Conservation (phyloP, 1,140 invertebrate genomes). For the Drosophila fuyamai region DNA sequence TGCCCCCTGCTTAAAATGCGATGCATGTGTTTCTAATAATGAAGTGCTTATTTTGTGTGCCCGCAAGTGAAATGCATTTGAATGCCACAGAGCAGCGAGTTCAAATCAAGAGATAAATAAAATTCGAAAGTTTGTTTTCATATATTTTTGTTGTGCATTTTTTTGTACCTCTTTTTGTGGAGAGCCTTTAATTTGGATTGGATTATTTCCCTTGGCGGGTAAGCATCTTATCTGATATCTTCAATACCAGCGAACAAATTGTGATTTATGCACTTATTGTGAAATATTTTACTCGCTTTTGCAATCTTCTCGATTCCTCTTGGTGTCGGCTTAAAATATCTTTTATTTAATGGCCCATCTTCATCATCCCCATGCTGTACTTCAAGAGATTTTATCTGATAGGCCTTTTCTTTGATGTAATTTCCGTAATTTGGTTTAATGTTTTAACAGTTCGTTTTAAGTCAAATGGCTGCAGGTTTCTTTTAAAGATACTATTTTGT, state of each 20-base stretch:
- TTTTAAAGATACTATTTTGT: conserved; percentile 1
- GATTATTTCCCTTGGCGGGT: conserved; percentile 38
- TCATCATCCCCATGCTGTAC: conserved; percentile 2
- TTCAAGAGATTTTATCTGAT: conserved; percentile 28
- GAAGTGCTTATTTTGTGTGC: conserved; percentile 77
- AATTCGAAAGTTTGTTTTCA: conserved; percentile 50
- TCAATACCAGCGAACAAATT: conserved; percentile 23
- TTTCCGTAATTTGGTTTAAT: conserved; percentile 46
- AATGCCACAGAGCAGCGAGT: conserved; percentile 31
- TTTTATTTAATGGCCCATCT: conserved; percentile 38
- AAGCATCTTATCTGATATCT: conserved; percentile 36
- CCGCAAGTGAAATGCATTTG: conserved; percentile 57
- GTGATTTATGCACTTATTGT: conserved; percentile 47
- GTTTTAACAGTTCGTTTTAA: conserved; percentile 42
- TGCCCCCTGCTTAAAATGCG: conserved; percentile 24
- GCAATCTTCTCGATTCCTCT: conserved; percentile 25
- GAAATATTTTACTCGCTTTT: conserved; percentile 37
- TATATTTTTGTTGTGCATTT: conserved; percentile 14
- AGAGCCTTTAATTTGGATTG: conserved; percentile 20
- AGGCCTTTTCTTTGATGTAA: conserved; percentile 23
- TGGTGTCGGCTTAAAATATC: conserved; percentile 28
- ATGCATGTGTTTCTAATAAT: conserved; percentile 79
- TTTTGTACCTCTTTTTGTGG: background rate
- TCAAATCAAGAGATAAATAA: conserved; percentile 41
- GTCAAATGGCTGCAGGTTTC: conserved; percentile 22